Base-by-base conservation (phyloP, 1,140 invertebrate species). In the Drosophila littoralis region DNA sequence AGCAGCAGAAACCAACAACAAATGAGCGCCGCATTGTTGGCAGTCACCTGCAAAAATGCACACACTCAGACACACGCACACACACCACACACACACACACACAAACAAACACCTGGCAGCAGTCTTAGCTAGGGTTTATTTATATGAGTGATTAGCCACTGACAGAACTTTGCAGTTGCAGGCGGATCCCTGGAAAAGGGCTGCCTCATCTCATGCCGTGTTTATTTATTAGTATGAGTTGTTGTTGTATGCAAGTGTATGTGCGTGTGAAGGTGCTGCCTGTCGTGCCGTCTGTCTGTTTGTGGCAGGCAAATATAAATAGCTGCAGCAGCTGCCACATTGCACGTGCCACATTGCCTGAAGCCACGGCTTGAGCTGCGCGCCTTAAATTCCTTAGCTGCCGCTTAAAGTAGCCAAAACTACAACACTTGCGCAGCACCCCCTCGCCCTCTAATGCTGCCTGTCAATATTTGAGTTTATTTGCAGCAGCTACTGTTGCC, bases 111-210 rank as follows among this genome's bases (percentile, higher is more conserved):
- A 15, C 17, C 15, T 58, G 32, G 65, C 71, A 78, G 66, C 58
- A 70, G 36, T 52, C 48, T 61, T 68, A 74, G 57, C 67, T 67
- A 36, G 59, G 69, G 76, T 88, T 83, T 86, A 86, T 86, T 86
- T 86, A 86, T 86, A 86, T 86, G 83, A 86, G 84, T 86, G 83
- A 86, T 86, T 86, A 89, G 83, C 79, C 83, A 74, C 67, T 84
- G 81, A 74, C 65, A 74, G 55, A 43, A 58, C 59, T 52, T 38
- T 33, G 40, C 42, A 33, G 63, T 6, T 57, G 52, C 40, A 50
- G 10, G 17, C 36, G 22, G 22, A 28, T 28, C 22, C 22, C 22
- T 28, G 22, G 4, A 28, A 28, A 32, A 40, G 9, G 15, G 13
- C 28, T 28, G n/a, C 32, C 43, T 60, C 33, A 67, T 58, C 57